Percentiles rank a stretch among this genome's conserved stretches.
These are phyloP conservation scores for Diorhabda elongata DNA, from an alignment of 1,140 invertebrate genomes.

Conservation along the genomic window DNA sequence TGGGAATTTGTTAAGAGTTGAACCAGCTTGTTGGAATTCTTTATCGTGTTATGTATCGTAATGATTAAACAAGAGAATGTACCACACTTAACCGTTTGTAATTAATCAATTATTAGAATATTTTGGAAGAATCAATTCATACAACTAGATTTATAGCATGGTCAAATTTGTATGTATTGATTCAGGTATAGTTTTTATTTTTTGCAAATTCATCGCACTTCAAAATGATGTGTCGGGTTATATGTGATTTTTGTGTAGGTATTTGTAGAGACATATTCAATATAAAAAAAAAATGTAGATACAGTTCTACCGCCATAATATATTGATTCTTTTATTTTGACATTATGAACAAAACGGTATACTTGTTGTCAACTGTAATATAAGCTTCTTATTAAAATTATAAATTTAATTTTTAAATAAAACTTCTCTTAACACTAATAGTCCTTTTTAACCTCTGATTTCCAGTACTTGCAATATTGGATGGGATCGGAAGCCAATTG, in stretches of 20 bases:
- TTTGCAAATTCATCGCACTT: not conserved
- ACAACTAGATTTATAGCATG: not conserved
- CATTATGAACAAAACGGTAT: slow-evolving; percentile 15
- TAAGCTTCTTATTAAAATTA: slow-evolving; percentile 22
- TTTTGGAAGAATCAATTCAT: not conserved
- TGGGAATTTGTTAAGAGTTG: not conserved
- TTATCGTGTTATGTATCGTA: not conserved
- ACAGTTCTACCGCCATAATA: slow-evolving; percentile 4
- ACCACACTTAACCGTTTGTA: not conserved
- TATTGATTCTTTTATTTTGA: slow-evolving; percentile 15
- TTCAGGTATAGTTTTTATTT: not conserved
- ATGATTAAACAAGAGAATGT: not conserved
- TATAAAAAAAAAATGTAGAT: not conserved
- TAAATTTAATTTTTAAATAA: slow-evolving; percentile 23
- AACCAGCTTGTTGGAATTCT: not conserved
- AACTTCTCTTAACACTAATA: slow-evolving; percentile 12
- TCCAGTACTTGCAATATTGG: too few relatives aligned
- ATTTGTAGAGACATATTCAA: not conserved
- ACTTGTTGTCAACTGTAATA: slow-evolving; percentile 22
- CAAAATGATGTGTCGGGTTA: not conserved
- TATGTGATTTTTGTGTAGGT: not conserved
- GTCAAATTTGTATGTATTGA: too few relatives aligned
- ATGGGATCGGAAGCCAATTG: too few relatives aligned
- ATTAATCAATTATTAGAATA: not conserved
- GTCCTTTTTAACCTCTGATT: not conserved